These are phyloP conservation scores for Harpalus rufipes DNA, from an alignment of 2,888 invertebrate genomes.

Conservation along the genomic window DNA sequence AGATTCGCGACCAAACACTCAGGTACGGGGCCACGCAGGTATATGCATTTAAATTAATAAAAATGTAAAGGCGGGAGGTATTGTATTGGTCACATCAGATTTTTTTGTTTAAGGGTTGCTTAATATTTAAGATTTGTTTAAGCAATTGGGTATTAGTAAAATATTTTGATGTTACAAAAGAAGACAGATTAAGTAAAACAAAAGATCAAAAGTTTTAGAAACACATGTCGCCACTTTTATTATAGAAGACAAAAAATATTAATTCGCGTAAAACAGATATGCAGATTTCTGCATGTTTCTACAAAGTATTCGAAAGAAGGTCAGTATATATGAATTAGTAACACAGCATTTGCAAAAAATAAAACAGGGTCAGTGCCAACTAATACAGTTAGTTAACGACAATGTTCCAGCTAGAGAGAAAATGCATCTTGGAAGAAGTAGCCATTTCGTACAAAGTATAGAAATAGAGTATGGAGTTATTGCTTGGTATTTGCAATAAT, in stretches of 20 bases:
- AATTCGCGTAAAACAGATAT: not conserved
- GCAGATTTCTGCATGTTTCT: not conserved
- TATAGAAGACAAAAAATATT: too few relatives aligned
- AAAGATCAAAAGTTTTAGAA: not conserved
- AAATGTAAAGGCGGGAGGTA: too few relatives aligned
- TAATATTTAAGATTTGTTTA: too few relatives aligned
- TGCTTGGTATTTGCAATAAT: slow-evolving; percentile 34
- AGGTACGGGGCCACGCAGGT: too few relatives aligned
- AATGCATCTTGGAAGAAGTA: not conserved
- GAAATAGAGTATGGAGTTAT: slow-evolving; percentile 18
- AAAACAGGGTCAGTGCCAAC: not conserved
- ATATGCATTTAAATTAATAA: too few relatives aligned
- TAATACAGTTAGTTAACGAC: not conserved
- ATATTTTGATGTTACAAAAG: too few relatives aligned
- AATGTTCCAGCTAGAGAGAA: not conserved
- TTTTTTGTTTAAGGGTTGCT: too few relatives aligned
- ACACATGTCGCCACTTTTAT: not conserved
- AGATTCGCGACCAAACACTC: too few relatives aligned
- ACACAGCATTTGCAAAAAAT: not conserved
- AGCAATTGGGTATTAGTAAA: too few relatives aligned
- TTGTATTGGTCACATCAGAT: too few relatives aligned
- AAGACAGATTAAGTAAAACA: too few relatives aligned
- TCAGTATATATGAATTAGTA: not conserved
- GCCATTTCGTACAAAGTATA: slow-evolving; percentile 1
- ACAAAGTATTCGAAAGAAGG: not conserved